Conservation (phyloP, 2,113 vertebrate genomes). For the Coracopsis vasa region DNA sequence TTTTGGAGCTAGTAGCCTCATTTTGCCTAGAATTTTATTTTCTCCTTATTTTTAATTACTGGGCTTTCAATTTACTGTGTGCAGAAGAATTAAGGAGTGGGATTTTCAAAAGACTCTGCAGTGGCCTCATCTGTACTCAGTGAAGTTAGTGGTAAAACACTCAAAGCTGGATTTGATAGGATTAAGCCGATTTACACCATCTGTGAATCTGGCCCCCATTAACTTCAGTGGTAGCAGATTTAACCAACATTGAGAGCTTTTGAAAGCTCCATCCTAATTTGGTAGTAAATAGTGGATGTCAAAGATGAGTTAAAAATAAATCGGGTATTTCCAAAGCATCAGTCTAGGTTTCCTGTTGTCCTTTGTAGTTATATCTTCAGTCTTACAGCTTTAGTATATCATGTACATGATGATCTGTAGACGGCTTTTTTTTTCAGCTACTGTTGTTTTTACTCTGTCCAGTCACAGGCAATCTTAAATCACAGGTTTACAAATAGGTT, state of each 20-base stretch:
- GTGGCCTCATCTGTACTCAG: slow-evolving; percentile 58
- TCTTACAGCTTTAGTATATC: not conserved
- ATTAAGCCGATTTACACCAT: slow-evolving; percentile 67
- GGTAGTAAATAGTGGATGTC: not conserved
- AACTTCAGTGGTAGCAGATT: slow-evolving; percentile 55
- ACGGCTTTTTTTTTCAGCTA: not conserved
- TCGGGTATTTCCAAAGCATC: not conserved
- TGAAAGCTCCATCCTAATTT: slow-evolving; percentile 22
- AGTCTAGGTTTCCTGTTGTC: not conserved
- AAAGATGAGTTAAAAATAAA: not conserved
- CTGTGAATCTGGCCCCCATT: slow-evolving; percentile 64
- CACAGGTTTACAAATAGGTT: not conserved
- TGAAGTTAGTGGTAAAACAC: slow-evolving; percentile 65
- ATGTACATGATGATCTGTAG: not conserved
- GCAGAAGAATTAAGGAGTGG: slow-evolving; percentile 57
- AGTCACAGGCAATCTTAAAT: not conserved
- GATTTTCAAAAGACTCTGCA: slow-evolving; percentile 55
- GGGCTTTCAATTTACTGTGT: slow-evolving; percentile 30
- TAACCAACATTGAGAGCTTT: slow-evolving; percentile 29
- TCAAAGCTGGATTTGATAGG: slow-evolving; percentile 64
- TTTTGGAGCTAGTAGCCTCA: not conserved
- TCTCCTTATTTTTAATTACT: slow-evolving; percentile 15
- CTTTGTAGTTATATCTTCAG: not conserved
- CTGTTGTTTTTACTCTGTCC: not conserved
- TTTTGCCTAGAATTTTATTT: not conserved